Base-by-base conservation (phyloP, 1,140 invertebrate genomes). In the Neodiprion fabricii region DNA sequence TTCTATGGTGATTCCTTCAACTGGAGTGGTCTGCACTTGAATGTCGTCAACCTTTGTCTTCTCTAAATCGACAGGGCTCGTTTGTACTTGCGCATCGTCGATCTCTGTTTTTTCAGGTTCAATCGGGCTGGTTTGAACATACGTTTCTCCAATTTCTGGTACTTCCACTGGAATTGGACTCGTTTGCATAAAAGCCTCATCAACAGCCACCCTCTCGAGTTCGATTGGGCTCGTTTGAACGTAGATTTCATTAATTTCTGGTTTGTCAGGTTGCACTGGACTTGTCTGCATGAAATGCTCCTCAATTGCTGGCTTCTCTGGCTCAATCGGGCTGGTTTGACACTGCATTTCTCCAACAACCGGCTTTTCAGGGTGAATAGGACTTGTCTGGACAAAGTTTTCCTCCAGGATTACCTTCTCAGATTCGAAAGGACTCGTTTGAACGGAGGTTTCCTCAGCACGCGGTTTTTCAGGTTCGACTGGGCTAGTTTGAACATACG, bases 61-160 rank as follows among this genome's bases (percentile, higher is more conserved):
- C 74, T 82, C 80, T 8, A 70, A 73, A 67, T 79, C 74, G 9
- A 49, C 17, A 48, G 86, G 87, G 74, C 85, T 85, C 7, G 87
- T 85, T 82, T 82, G 77, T 17, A 66, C 21, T 21, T 71, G 71
- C 8, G 78, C 74, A 23, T 83, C 82, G 48, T 84, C 79, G 9
- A 79, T 72, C 71, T 81, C 84, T 74, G 75, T 67, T 14, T 84
- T 79, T 48, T 82, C 77, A n/a, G 89, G 86, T 50, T 83, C 84
- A 14, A 89, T 90, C 79, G 90, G 90, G 9, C 85, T 85, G 11
- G 85, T 74, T 4, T 82, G 83, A 81, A 90, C 89, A 48, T 67
- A 79, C 0, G 86, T 83, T 78, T 85, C 79, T 7, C 82, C 71
- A 0, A 81, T 66, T 61, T 81, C 28, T 74, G 61, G 8, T 9